Base-by-base conservation (phyloP, 2,113 vertebrate genomes). In the Platichthys stellatus region DNA sequence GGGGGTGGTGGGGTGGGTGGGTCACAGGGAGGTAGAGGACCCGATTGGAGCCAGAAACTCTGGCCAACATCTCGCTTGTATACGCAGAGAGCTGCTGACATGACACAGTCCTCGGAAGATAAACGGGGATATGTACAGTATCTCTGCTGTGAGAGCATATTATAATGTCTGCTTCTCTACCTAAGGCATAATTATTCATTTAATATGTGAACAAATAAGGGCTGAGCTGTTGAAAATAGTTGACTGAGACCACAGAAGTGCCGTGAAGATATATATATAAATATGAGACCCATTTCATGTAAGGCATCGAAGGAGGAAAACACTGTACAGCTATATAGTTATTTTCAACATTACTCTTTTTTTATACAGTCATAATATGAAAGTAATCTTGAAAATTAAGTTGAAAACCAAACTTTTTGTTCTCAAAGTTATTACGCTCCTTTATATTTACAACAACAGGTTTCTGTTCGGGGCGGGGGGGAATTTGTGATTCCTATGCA, bases 271-370 rank as follows among this genome's bases (percentile, higher is more conserved):
- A 21, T 24, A 24, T 23, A 69, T 49, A 53, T 68, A 69, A 69
- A 58, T 18, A 56, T 66, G 21, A 73, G 71, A 74, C 49, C n/a
- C 60, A 20, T 66, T 84, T 82, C 62, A 65, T 56, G 59, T 85
- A 90, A 90, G 11, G 40, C 86, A 87, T 76, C 74, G 67, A 57
- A 31, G 31, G 31, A 31, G 31, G 6, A 31, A 31, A 31, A 60
- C 45, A 66, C 40, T 57, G 45, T 38, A 54, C 28, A 63, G 2
- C 35, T 62, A 59, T 47, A 59, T n/a, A 63, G 2, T 40, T 62
- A 59, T 47, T 43, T 63, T 54, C 15, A 62, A 14, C 58, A 40
- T 72, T 76, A 18, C 43, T 17, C 18, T 80, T n/a, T 60, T 60
- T 58, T 43, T 43, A n/a, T 47, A 62, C 72, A 47, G 54, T 49